phyloP scores from a whole-genome alignment of 1,140 invertebrate genomes.

The Atopsyche davidsoni region DNA sequence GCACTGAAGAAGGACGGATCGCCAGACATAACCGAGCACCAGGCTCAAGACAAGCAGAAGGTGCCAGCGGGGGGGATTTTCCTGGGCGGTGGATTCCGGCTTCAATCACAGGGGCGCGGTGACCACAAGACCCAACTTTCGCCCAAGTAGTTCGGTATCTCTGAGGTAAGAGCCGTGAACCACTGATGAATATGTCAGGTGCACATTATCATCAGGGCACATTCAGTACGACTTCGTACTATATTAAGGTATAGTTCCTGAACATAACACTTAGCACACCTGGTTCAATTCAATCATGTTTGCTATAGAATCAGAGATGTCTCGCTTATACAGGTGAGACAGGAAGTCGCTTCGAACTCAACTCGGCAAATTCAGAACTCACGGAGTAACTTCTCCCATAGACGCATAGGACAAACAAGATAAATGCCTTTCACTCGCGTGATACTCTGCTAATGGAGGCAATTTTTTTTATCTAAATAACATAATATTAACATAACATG shows the following conservation, averaged over 20 bases:
- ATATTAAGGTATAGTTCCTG: neutral
- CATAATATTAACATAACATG: too few relatives aligned
- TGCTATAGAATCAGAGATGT: neutral
- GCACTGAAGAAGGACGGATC: constrained; percentile 2
- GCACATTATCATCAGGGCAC: neutral
- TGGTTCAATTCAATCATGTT: neutral
- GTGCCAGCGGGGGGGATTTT: neutral
- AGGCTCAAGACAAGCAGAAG: neutral
- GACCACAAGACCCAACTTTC: constrained; percentile 5
- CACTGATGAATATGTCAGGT: neutral
- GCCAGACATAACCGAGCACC: constrained; percentile 6
- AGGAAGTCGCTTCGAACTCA: too few relatives aligned
- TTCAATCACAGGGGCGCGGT: neutral
- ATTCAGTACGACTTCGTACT: neutral
- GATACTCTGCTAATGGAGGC: too few relatives aligned
- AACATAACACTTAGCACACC: neutral
- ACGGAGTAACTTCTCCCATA: neutral
- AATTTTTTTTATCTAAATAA: too few relatives aligned
- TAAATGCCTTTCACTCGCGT: neutral
- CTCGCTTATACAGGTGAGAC: too few relatives aligned
- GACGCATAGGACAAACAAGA: neutral
- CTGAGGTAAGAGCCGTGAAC: too few relatives aligned
- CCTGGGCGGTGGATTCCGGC: neutral
- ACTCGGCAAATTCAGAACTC: neutral
- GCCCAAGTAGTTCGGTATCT: too few relatives aligned